These are phyloP conservation scores for Proteles cristata DNA, from an alignment of 2,113 vertebrate genomes.

Conservation along the genomic window DNA sequence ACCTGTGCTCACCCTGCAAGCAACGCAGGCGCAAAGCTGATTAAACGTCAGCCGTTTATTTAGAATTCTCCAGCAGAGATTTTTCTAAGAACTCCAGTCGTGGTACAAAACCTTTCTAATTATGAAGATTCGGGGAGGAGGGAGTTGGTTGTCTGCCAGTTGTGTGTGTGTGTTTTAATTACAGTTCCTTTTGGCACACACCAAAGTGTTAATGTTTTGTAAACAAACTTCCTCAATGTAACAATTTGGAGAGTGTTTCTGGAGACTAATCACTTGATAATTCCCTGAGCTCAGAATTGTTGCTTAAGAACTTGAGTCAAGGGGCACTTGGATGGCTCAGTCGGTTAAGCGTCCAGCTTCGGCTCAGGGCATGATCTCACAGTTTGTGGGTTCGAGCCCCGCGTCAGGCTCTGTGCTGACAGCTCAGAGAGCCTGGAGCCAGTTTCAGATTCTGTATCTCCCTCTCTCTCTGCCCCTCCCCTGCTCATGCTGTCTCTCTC, in stretches of 20 bases:
- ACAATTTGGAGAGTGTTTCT: constrained; percentile 41
- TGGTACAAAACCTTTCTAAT: constrained; percentile 33
- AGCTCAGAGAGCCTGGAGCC: no score
- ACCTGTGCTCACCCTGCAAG: not conserved
- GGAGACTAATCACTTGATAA: constrained; percentile 71
- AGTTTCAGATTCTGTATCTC: no score
- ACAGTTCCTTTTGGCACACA: constrained; percentile 36
- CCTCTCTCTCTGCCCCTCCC: no score
- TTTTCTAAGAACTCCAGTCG: not conserved
- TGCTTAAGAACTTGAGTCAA: constrained; percentile 71
- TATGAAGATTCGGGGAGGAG: not conserved
- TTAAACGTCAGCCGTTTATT: constrained; percentile 27
- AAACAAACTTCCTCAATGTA: constrained; percentile 61
- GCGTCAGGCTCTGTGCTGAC: no score
- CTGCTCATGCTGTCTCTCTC: no score
- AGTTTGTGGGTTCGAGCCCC: no score
- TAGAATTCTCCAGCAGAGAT: constrained; percentile 17
- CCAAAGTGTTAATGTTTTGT: constrained; percentile 58
- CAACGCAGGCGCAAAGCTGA: constrained; percentile 29
- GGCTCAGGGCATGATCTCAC: no score
- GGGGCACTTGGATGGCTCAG: no score
- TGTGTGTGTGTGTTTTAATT: not conserved
- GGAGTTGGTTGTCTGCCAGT: not conserved
- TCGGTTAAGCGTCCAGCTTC: no score
- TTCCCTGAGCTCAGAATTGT: constrained; percentile 73